Evolutionary conservation across 2,888 invertebrate species (phyloP).

Genomic region (Chrysolina oricalcia): DNA sequence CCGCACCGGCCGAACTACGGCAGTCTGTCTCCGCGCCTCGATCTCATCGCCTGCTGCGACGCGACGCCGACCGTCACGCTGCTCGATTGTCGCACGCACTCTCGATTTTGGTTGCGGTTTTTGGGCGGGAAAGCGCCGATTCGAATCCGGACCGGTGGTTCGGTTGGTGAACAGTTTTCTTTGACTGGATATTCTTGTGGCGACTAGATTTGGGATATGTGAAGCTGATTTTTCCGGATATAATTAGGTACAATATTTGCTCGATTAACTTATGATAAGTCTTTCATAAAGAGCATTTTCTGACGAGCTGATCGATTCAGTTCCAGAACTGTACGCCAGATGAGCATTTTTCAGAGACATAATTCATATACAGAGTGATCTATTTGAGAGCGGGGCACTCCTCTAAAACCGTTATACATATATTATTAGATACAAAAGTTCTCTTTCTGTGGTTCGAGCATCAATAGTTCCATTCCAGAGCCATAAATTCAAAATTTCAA

Average conservation of each 20-base stretch:
- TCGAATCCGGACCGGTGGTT: not conserved
- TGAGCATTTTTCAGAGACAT: too few species aligned
- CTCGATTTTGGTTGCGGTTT: not conserved
- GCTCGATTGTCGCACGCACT: constrained; percentile 45
- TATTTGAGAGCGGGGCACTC: too few species aligned
- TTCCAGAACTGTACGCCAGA: too few species aligned
- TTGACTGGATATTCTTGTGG: not conserved
- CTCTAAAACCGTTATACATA: too few species aligned
- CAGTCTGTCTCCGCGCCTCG: constrained; percentile 72
- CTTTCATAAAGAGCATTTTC: too few species aligned
- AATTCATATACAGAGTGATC: too few species aligned
- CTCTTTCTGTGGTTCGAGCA: too few species aligned
- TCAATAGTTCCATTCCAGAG: too few species aligned
- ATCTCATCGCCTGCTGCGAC: constrained; percentile 52
- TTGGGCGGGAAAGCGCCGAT: constrained; percentile 1
- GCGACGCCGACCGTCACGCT: constrained; percentile 42
- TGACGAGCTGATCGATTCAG: too few species aligned
- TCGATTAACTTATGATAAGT: too few species aligned
- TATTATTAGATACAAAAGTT: too few species aligned
- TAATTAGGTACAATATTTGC: not conserved
- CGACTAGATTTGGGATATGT: not conserved
- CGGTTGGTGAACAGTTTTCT: not conserved
- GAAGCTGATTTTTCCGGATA: not conserved
- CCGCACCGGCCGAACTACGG: constrained; percentile 71
- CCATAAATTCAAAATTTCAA: too few species aligned